A percentile compares a stretch with the other conserved stretches of the same genome.
These are phyloP conservation scores for Notechis scutatus DNA, from an alignment of 2,113 vertebrate species.

Conservation along the genomic window DNA sequence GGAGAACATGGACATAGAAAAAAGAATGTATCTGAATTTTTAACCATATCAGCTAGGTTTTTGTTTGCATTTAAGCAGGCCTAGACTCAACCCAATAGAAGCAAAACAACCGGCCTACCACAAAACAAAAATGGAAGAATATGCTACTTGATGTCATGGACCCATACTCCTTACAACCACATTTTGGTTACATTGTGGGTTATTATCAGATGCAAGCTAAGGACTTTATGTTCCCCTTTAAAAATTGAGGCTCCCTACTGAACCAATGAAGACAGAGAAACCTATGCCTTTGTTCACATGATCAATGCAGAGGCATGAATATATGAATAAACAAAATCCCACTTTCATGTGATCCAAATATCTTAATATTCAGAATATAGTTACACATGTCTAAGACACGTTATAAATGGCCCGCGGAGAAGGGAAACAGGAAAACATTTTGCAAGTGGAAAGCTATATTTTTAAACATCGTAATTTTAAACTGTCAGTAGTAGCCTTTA, in stretches of 20 bases:
- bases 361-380: background rate
- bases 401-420: background rate
- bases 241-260: background rate
- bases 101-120: background rate
- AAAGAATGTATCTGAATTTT: no score
- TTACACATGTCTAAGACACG: background rate
- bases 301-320: background rate
- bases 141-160: background rate
- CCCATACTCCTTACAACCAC: background rate
- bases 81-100: background rate
- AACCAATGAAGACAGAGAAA: background rate
- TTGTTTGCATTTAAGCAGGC: background rate
- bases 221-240: background rate
- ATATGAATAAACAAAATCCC: background rate
- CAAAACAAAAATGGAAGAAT: background rate
- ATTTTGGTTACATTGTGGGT: background rate
- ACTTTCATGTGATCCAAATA: background rate
- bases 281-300: background rate
- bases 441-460: background rate
- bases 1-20: no score
- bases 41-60: no score
- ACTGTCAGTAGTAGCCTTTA: background rate
- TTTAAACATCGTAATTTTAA: background rate
- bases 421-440: background rate
- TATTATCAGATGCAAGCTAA: background rate